phyloP scores from a whole-genome alignment of 2,888 invertebrate genomes.

The Rhagophthalmus giganteus region DNA sequence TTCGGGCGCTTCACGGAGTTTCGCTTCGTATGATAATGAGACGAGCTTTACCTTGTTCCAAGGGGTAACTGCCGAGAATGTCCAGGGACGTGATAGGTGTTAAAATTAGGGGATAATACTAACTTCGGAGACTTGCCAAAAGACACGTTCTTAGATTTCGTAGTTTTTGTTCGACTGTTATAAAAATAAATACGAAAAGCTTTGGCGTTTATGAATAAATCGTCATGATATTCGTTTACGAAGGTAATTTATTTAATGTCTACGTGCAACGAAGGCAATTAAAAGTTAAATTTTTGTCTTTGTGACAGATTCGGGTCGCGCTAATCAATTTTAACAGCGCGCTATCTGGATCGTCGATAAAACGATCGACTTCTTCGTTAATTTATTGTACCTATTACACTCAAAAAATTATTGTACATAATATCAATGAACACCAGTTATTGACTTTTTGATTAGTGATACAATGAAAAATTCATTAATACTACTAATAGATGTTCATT shows the following conservation, averaged over 20 bases:
- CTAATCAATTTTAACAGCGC: not conserved
- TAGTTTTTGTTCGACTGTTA: slow-evolving; percentile 16
- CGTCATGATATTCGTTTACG: not conserved
- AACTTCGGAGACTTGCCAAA: slow-evolving; percentile 13
- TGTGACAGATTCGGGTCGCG: not conserved
- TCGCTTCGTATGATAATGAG: not conserved
- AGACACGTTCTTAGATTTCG: slow-evolving; percentile 26
- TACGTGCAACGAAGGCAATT: not conserved
- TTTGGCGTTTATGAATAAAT: not conserved
- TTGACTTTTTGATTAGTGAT: no score
- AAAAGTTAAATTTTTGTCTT: not conserved
- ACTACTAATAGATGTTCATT: no score
- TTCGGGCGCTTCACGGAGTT: no score
- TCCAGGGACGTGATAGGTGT: slow-evolving; percentile 11
- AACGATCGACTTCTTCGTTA: no score
- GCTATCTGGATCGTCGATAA: no score
- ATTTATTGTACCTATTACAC: no score
- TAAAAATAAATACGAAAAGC: slow-evolving; percentile 15
- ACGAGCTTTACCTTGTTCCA: not conserved
- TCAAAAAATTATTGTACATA: no score
- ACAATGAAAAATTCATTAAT: no score
- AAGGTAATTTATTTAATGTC: not conserved
- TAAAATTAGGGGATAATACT: slow-evolving; percentile 19
- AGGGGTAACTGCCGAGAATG: not conserved
- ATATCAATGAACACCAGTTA: no score